A percentile compares a stretch with the other conserved stretches of the same genome.
phyloP scores from a whole-genome alignment of 2,797 vertebrate species.

The Dallia pectoralis region DNA sequence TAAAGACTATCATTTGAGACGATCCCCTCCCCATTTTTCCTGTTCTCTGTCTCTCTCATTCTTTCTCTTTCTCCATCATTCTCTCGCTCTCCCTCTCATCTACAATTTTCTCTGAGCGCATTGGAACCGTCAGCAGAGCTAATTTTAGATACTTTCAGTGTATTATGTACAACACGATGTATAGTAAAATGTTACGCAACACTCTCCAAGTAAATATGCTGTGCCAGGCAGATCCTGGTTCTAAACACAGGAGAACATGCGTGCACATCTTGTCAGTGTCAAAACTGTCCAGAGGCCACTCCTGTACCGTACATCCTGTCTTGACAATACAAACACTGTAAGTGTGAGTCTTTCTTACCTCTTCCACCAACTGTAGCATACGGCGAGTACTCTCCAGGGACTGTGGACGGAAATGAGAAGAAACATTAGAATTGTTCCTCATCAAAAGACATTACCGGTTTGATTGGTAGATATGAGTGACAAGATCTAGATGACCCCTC shows the following conservation, averaged over 20 bases:
- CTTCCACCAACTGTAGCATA: slow-evolving; percentile 98
- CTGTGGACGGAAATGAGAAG: slow-evolving; percentile 65
- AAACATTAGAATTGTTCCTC: slow-evolving; percentile 26
- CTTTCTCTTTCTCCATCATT: slow-evolving; percentile 10
- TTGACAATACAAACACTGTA: neutral
- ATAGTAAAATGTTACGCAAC: neutral
- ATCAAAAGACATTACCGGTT: neutral
- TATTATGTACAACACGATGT: too few relatives aligned
- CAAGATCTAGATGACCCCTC: too few relatives aligned
- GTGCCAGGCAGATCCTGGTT: slow-evolving; percentile 4
- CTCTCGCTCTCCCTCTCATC: slow-evolving; percentile 13
- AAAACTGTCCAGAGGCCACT: neutral
- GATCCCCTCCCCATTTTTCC: neutral
- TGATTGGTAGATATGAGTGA: neutral
- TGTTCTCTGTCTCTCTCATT: neutral
- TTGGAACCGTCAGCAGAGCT: neutral
- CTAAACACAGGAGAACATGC: slow-evolving; percentile 8
- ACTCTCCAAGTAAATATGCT: neutral
- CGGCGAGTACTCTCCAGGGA: slow-evolving; percentile 98
- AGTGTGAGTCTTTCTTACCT: slow-evolving; percentile 79
- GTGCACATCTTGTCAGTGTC: slow-evolving; percentile 10
- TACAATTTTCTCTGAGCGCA: slow-evolving; percentile 17
- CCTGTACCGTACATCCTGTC: neutral
- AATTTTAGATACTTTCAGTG: neutral
- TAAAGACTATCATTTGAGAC: too few relatives aligned